Conservation (phyloP, 1,140 invertebrate species). For the Aphelenchoides besseyi region DNA sequence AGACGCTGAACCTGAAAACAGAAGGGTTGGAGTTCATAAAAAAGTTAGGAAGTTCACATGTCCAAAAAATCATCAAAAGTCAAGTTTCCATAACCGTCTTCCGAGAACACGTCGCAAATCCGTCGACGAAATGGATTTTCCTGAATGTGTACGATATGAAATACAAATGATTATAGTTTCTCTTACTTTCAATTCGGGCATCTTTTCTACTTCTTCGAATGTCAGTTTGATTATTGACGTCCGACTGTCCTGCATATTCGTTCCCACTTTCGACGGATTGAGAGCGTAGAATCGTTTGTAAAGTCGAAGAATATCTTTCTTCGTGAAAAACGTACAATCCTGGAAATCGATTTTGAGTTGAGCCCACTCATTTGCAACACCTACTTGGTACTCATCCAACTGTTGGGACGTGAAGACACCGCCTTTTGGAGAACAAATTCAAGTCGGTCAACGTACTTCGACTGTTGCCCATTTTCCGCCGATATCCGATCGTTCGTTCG, state of each 20-base stretch:
- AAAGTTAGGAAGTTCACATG: slow-evolving; percentile 66
- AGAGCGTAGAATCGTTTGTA: slow-evolving; percentile 61
- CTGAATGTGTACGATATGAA: slow-evolving; percentile 66
- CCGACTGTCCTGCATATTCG: slow-evolving; percentile 64
- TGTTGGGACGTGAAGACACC: slow-evolving; percentile 83
- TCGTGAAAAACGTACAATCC: slow-evolving; percentile 69
- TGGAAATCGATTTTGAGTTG: slow-evolving; percentile 45
- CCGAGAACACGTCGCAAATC: slow-evolving; percentile 85
- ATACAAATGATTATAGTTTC: slow-evolving; percentile 15
- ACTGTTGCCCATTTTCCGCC: slow-evolving; percentile 61
- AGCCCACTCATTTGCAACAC: background rate
- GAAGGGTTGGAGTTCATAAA: background rate
- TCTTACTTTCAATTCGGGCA: slow-evolving; percentile 79
- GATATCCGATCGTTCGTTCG: too few relatives aligned
- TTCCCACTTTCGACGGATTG: slow-evolving; percentile 62
- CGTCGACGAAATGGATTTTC: slow-evolving; percentile 90
- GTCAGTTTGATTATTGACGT: slow-evolving; percentile 76
- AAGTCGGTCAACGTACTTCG: slow-evolving; percentile 55
- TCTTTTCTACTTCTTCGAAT: slow-evolving; percentile 75
- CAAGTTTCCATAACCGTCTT: slow-evolving; percentile 80
- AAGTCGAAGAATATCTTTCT: slow-evolving; percentile 67
- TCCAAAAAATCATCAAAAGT: slow-evolving; percentile 93
- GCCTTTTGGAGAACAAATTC: slow-evolving; percentile 71
- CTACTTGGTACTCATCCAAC: slow-evolving; percentile 80
- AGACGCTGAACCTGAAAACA: slow-evolving; percentile 68